Conservation (phyloP, 64 coral and sea anemone genomes). For the Exaiptasia diaphana region DNA sequence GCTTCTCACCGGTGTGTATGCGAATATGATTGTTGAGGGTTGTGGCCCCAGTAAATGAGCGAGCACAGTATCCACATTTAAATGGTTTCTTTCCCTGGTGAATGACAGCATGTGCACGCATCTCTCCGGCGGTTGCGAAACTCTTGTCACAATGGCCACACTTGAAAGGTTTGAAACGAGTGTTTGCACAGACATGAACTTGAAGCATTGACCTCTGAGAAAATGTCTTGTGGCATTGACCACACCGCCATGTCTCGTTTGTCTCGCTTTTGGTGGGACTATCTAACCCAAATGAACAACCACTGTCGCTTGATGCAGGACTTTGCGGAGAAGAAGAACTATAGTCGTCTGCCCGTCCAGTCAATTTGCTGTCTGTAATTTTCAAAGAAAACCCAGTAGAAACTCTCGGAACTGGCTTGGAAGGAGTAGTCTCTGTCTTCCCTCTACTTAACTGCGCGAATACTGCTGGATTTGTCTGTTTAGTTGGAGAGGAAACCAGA, state of each 20-base stretch:
- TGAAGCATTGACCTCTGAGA: conserved; percentile 32
- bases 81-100: conserved; percentile 64
- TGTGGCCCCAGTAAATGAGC: conserved; percentile 46
- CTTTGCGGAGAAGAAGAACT: not conserved
- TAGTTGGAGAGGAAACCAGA: not conserved
- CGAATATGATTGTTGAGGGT: conserved; percentile 64
- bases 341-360: not conserved
- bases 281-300: not conserved
- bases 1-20: conserved; percentile 62
- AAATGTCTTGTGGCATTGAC: conserved; percentile 42
- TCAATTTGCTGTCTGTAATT: no score
- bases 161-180: conserved; percentile 38
- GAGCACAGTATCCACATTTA: conserved; percentile 58
- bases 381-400: not conserved
- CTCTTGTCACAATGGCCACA: conserved; percentile 58
- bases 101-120: conserved; percentile 57
- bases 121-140: conserved; percentile 32
- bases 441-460: not conserved
- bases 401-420: not conserved
- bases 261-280: not conserved
- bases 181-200: conserved; percentile 38
- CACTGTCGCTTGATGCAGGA: not conserved
- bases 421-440: not conserved
- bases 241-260: conserved; percentile 14
- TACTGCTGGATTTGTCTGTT: not conserved